A percentile compares a stretch with the other conserved stretches of the same genome.
These are phyloP conservation scores for Aricia artaxerxes DNA, from an alignment of 2,888 invertebrate species.

Conservation along the genomic window DNA sequence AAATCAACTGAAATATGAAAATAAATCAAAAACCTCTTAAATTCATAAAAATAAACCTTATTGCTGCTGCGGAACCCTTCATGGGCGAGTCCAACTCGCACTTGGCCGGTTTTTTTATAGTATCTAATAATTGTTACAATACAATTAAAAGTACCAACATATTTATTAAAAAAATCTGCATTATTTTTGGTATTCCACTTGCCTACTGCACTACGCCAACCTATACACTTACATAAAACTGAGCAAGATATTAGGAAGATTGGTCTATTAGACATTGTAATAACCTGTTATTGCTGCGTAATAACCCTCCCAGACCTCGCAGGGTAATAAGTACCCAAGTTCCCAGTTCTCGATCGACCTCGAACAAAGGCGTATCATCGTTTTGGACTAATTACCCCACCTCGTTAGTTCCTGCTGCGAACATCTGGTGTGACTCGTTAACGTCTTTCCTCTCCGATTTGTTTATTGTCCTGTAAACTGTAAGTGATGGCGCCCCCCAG, in stretches of 20 bases:
- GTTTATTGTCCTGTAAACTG: conserved; percentile 31
- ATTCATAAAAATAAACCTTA: too few relatives aligned
- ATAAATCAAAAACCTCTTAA: too few relatives aligned
- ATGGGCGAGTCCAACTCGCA: too few relatives aligned
- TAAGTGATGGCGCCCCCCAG: conserved; percentile 25
- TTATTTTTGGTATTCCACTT: not conserved
- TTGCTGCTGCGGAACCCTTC: too few relatives aligned
- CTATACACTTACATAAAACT: not conserved
- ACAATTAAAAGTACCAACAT: too few relatives aligned
- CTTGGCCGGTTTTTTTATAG: too few relatives aligned
- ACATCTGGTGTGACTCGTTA: conserved; percentile 29
- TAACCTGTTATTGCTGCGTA: conserved; percentile 2
- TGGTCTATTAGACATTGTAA: conserved; percentile 13
- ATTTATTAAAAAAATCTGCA: too few relatives aligned
- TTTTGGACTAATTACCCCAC: conserved; percentile 28
- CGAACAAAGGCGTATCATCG: conserved; percentile 31
- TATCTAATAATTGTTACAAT: too few relatives aligned
- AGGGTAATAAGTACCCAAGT: not conserved
- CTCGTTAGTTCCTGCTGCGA: conserved; percentile 28
- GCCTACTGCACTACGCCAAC: too few relatives aligned
- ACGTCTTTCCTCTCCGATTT: conserved; percentile 22
- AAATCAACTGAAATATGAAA: too few relatives aligned
- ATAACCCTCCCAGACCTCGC: not conserved
- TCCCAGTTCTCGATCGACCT: not conserved
- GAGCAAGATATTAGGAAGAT: not conserved